Evolutionary conservation across 2,113 vertebrate species (phyloP).

Genomic region (Hippocampus barbouri): DNA sequence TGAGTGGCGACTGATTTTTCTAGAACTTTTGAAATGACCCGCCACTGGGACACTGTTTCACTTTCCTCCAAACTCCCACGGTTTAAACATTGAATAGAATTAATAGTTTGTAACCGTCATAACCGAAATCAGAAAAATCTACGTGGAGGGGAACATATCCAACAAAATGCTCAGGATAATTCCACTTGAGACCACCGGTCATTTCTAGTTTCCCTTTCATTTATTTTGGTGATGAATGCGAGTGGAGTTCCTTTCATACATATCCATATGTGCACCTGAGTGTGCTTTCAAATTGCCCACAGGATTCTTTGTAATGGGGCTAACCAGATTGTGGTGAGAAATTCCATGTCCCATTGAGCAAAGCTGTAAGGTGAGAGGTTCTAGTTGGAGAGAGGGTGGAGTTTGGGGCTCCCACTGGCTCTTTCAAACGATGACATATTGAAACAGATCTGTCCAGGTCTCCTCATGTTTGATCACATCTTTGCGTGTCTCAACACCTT

Average conservation of each 20-base stretch:
- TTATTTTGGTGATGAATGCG: conserved; percentile 37
- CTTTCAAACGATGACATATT: conserved; percentile 58
- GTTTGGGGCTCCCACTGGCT: conserved; percentile 29
- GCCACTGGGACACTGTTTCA: not conserved
- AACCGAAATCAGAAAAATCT: conserved; percentile 10
- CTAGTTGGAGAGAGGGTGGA: conserved; percentile 1
- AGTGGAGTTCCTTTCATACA: conserved; percentile 26
- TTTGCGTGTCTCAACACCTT: conserved; percentile 45
- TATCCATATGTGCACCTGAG: conserved; percentile 19
- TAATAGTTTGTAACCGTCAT: not conserved
- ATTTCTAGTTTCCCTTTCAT: conserved; percentile 53
- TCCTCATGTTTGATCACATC: conserved; percentile 39
- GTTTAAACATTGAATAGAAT: not conserved
- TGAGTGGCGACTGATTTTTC: no score
- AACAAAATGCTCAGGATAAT: conserved; percentile 39
- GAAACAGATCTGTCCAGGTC: conserved; percentile 50
- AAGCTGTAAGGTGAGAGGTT: conserved; percentile 62
- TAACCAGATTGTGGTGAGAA: conserved; percentile 68
- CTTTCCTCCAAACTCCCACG: not conserved
- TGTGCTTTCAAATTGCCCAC: conserved; percentile 41
- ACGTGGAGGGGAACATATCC: conserved; percentile 21
- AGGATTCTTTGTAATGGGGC: conserved; percentile 58
- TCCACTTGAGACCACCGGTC: conserved; percentile 46
- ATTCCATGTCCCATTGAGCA: conserved; percentile 57
- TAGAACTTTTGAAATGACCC: no score